These are phyloP conservation scores for Aphaenogaster rudis DNA, from an alignment of 1,140 invertebrate species.

Conservation along the genomic window DNA sequence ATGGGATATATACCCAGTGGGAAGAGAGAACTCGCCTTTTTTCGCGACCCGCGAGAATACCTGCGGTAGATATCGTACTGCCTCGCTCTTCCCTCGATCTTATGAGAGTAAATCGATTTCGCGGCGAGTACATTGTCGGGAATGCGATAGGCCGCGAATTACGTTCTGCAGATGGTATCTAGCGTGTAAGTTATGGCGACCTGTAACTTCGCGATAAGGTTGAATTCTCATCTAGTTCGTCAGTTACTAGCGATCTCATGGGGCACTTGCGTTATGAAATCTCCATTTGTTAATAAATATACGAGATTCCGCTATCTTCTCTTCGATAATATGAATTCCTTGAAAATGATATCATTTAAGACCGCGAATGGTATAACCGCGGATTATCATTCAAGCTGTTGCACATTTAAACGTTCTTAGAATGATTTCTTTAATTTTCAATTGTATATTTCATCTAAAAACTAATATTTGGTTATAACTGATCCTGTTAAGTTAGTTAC, in stretches of 20 bases:
- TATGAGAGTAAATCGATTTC: conserved; percentile 58
- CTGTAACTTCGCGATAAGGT: conserved; percentile 31
- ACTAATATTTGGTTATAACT: neutral
- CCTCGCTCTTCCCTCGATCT: conserved; percentile 58
- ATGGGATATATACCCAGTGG: conserved; percentile 83
- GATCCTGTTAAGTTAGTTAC: neutral
- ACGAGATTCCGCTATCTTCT: neutral
- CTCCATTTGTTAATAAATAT: conserved; percentile 5
- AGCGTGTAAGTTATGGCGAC: conserved; percentile 46
- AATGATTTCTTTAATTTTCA: neutral
- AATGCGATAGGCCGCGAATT: conserved; percentile 58
- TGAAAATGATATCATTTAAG: neutral
- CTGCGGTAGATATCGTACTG: conserved; percentile 68
- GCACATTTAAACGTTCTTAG: neutral
- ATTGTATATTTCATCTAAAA: neutral
- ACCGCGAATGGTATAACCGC: neutral
- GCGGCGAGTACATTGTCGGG: conserved; percentile 39
- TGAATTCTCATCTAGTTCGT: conserved; percentile 33
- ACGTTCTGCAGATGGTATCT: conserved; percentile 56
- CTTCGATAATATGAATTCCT: conserved; percentile 6
- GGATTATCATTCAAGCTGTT: neutral
- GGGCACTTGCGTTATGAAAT: neutral
- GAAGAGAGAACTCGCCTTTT: conserved; percentile 75
- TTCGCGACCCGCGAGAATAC: conserved; percentile 71
- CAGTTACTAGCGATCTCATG: neutral